Conservation (phyloP, 2,113 vertebrate species). For the Aythya baeri region DNA sequence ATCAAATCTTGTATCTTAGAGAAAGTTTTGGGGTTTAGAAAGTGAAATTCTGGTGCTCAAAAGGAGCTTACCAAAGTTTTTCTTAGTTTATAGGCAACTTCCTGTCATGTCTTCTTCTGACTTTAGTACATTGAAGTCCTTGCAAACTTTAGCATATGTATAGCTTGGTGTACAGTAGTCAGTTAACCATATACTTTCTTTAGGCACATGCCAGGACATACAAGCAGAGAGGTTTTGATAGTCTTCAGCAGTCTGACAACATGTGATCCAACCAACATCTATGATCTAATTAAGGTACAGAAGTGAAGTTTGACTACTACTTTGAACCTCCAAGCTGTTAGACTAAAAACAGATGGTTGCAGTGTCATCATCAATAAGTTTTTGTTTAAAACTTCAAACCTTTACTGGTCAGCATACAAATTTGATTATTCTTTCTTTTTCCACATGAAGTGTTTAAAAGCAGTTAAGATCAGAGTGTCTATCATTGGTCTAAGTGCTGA, state of each 20-base stretch:
- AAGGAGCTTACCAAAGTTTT: neutral
- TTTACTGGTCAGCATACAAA: neutral
- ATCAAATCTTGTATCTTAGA: neutral
- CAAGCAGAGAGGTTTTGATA: slow-evolving; percentile 93
- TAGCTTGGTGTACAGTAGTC: neutral
- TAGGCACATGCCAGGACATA: slow-evolving; percentile 97
- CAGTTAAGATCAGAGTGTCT: slow-evolving; percentile 93
- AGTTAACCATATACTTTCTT: slow-evolving; percentile 8
- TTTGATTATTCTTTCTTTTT: slow-evolving; percentile 49
- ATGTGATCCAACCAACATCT: slow-evolving; percentile 96
- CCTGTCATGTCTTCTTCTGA: neutral
- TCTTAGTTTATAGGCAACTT: neutral
- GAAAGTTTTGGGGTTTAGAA: neutral
- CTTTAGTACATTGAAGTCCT: fast-evolving
- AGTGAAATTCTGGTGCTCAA: neutral
- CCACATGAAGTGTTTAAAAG: slow-evolving; percentile 84
- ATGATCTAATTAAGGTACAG: slow-evolving; percentile 92
- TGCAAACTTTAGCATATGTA: neutral
- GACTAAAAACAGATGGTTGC: neutral
- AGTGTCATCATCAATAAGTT: neutral
- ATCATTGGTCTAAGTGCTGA: slow-evolving; percentile 95
- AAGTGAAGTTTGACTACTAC: neutral
- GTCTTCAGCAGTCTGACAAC: slow-evolving; percentile 97
- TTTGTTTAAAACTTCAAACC: neutral
- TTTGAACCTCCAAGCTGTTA: neutral